phyloP scores from a whole-genome alignment of 2,113 vertebrate genomes.

The Pogona vitticeps region DNA sequence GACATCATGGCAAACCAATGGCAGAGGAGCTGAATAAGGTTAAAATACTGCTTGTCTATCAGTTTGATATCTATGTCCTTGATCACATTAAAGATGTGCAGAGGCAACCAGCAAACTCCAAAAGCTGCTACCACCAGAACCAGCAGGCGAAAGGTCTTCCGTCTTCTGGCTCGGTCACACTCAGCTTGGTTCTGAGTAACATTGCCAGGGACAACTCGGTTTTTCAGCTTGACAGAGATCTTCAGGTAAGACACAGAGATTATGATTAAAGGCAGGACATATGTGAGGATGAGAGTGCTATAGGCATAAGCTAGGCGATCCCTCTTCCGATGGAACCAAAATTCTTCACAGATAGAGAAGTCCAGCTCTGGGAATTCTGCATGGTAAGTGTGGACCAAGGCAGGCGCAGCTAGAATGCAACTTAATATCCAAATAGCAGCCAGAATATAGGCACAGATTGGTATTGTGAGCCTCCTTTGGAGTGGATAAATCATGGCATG shows the following conservation, averaged over 20 bases:
- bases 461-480: conserved; percentile 81
- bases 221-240: conserved; percentile 81
- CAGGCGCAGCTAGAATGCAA: conserved; percentile 77
- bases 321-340: conserved; percentile 82
- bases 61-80: conserved; percentile 81
- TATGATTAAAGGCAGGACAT: conserved; percentile 72
- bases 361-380: conserved; percentile 82
- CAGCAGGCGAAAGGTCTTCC: conserved; percentile 83
- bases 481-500: conserved; percentile 83
- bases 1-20: conserved; percentile 87
- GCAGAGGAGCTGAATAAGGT: conserved; percentile 83
- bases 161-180: conserved; percentile 75
- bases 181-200: conserved; percentile 75
- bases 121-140: conserved; percentile 80
- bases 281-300: conserved; percentile 79
- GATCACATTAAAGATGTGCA: conserved; percentile 82
- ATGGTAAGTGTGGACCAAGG: conserved; percentile 78
- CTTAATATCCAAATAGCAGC: conserved; percentile 80
- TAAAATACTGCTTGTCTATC: conserved; percentile 83
- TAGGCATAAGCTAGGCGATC: conserved; percentile 77
- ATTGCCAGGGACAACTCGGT: conserved; percentile 81
- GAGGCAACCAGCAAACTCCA: conserved; percentile 78
- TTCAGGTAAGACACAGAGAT: conserved; percentile 79
- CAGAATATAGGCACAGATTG: conserved; percentile 77
- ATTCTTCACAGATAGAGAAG: conserved; percentile 90